These are phyloP conservation scores for Ispidina lecontei DNA, from an alignment of 2,797 vertebrate species.

Conservation along the genomic window DNA sequence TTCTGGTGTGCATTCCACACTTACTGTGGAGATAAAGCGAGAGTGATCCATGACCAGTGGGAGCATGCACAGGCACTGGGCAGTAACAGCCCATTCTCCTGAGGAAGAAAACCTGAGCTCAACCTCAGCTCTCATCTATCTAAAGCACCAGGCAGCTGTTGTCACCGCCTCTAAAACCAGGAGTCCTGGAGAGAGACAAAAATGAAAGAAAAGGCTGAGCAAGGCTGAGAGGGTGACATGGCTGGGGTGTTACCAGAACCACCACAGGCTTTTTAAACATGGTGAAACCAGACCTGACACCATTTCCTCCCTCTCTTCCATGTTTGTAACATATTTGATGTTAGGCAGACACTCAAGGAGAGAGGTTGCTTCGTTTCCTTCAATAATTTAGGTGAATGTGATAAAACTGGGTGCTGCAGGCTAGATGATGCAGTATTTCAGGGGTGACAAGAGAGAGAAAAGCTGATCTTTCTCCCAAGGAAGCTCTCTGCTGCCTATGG, in stretches of 20 bases:
- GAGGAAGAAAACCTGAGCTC: neutral
- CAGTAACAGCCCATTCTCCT: neutral
- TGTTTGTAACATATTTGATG: neutral
- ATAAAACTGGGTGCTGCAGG: neutral
- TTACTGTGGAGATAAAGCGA: neutral
- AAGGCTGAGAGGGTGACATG: too few relatives aligned
- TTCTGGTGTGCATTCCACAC: neutral
- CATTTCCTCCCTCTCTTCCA: neutral
- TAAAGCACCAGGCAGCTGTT: neutral
- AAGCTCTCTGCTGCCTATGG: neutral
- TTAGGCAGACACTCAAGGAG: neutral
- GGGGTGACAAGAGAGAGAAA: neutral
- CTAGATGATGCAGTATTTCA: neutral
- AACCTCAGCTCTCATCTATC: neutral
- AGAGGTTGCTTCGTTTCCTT: neutral
- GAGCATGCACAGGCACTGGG: fast-evolving
- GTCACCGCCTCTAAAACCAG: neutral
- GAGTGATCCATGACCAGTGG: fast-evolving
- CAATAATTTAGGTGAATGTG: neutral
- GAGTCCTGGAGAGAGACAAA: neutral
- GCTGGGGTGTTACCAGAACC: too few relatives aligned
- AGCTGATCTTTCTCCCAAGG: neutral
- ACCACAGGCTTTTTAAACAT: too few relatives aligned
- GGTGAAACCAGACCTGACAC: neutral
- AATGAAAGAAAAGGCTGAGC: neutral